Evolutionary conservation across 2,797 vertebrate genomes (phyloP).

Genomic region (Microctenopoma steveboyesi): DNA sequence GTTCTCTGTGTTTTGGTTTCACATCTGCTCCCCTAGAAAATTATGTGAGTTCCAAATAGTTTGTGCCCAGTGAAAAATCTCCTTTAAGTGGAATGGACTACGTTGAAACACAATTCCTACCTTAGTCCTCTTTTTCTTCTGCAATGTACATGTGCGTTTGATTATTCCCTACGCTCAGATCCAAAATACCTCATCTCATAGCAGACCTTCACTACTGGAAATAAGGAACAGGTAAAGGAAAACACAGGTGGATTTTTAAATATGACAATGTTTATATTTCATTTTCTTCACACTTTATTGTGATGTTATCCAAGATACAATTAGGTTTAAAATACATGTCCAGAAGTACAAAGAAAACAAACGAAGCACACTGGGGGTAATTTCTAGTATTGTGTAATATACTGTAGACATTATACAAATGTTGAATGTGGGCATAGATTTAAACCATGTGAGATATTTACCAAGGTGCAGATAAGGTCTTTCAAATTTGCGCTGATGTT

Average conservation of each 20-base stretch:
- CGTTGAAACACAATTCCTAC: constrained; percentile 65
- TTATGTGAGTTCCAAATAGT: constrained; percentile 60
- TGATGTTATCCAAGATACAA: background rate
- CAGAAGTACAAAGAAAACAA: constrained; percentile 14
- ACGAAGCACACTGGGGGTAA: constrained; percentile 1
- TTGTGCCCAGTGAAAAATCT: constrained; percentile 53
- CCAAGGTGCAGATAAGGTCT: constrained; percentile 66
- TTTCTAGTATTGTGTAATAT: constrained; percentile 36
- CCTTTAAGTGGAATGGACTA: constrained; percentile 56
- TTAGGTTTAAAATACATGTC: background rate
- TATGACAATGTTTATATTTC: background rate
- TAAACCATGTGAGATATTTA: constrained; percentile 71
- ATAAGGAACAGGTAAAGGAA: constrained; percentile 53
- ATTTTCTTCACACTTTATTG: background rate
- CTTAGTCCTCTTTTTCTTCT: constrained; percentile 27
- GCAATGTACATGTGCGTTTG: constrained; percentile 46
- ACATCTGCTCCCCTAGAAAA: constrained; percentile 50
- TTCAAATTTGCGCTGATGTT: constrained; percentile 61
- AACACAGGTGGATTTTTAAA: background rate
- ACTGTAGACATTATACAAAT: constrained; percentile 47
- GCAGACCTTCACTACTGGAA: constrained; percentile 59
- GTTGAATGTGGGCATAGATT: constrained; percentile 56
- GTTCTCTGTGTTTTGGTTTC: constrained; percentile 44
- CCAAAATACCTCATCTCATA: constrained; percentile 58
- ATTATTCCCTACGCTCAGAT: constrained; percentile 57